Evolutionary conservation across 2,888 invertebrate species (phyloP).

Genomic region (Dynastes hyllus): DNA sequence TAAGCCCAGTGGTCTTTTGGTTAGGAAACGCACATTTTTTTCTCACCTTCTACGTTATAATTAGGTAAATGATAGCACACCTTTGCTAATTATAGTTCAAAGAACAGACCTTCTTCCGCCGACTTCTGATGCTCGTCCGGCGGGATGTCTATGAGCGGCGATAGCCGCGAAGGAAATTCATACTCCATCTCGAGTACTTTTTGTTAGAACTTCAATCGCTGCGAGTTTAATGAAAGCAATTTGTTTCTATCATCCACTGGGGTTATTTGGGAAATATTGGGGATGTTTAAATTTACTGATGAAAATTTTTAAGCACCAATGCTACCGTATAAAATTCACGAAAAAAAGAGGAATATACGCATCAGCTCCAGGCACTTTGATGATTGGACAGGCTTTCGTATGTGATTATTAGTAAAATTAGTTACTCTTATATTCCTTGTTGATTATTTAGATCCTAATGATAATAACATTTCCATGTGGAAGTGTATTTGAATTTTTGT

Average conservation of each 20-base stretch:
- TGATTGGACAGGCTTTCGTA: not conserved
- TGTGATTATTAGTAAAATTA: not conserved
- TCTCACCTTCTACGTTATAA: conserved; percentile 56
- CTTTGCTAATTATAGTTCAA: conserved; percentile 63
- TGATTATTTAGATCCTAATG: no score
- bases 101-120: conserved; percentile 50
- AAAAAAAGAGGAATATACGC: not conserved
- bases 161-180: not conserved
- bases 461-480: no score
- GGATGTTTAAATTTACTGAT: conserved; percentile 17
- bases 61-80: conserved; percentile 63
- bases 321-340: not conserved
- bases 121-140: conserved; percentile 17
- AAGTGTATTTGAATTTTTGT: no score
- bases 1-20: conserved; percentile 36
- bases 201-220: not conserved
- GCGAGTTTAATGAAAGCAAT: conserved; percentile 5
- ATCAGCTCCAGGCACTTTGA: not conserved
- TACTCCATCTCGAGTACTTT: not conserved
- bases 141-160: not conserved
- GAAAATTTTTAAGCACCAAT: conserved; percentile 6
- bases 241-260: not conserved
- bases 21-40: conserved; percentile 52
- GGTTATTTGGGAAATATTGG: no score
- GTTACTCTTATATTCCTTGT: not conserved